Base-by-base conservation (phyloP, 2,888 invertebrate species). In the Proisotoma minuta region DNA sequence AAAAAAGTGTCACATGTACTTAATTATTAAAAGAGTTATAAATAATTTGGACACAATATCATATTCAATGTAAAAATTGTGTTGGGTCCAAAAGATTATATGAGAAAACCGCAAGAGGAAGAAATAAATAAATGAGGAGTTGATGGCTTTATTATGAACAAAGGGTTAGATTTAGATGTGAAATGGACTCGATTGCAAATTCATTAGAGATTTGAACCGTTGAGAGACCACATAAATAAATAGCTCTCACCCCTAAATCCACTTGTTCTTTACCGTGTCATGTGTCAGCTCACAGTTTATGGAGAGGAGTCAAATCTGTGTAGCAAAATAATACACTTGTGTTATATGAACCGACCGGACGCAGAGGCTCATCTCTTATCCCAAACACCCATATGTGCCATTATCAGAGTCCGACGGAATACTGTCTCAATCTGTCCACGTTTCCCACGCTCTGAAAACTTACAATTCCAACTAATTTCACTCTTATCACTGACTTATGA, bases 361-460 rank as follows among this genome's bases (percentile, higher is more conserved):
- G 69, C 60, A 63, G 57, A 43, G 20, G 43, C 15, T 43, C 34
- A 34, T 34, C 15, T 34, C 34, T 20, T 49, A 59, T 60, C 58
- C 51, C 61, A 60, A n/a, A n/a, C n/a, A 56, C 57, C 62, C 59
- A 66, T 60, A 63, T 60, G 61, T 52, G 56, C 50, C 50, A 59
- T 54, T 56, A 54, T 51, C 49, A 15, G 10, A 43, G 18, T 5
- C 5, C 43, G 43, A 43, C 43, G 10, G 15, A 34, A 8, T 10
- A 34, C 34, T 39, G 15, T 8, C 29, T 48, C 64, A 67, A 69
- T 69, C 69, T 69, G 67, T 65, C 62, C 62, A 61, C 40, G 59
- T 61, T 69, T 70, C 70, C 70, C 70, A 70, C 70, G 70, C 65
- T 70, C 63, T 58, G 24, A 39, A 28, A 57, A 56, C 48, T 26